These are phyloP conservation scores for Eremophila alpestris DNA, from an alignment of 2,797 vertebrate genomes.

Conservation along the genomic window DNA sequence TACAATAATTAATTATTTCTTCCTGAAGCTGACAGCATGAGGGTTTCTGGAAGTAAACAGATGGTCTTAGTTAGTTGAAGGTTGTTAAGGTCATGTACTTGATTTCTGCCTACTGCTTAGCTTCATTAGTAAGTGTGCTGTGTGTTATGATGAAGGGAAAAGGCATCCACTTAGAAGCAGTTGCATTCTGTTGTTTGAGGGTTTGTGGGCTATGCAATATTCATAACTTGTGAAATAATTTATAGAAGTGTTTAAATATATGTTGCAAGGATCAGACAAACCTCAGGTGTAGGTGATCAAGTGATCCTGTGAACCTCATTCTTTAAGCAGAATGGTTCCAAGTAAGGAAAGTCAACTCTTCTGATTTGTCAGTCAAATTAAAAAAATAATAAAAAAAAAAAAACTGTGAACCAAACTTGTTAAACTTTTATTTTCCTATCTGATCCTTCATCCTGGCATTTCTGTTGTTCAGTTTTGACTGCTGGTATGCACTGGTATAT, in stretches of 20 bases:
- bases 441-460: neutral
- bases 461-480: neutral
- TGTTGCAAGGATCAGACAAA: neutral
- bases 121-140: neutral
- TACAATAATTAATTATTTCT: neutral
- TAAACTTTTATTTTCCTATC: neutral
- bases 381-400: neutral
- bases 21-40: neutral
- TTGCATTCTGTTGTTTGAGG: neutral
- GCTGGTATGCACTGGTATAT: neutral
- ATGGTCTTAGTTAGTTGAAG: neutral
- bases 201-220: neutral
- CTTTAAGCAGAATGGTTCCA: neutral
- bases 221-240: neutral
- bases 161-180: neutral
- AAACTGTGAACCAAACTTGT: neutral
- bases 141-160: neutral
- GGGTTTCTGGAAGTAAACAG: neutral
- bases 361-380: neutral
- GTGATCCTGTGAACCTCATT: neutral
- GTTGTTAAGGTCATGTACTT: neutral
- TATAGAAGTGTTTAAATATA: neutral
- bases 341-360: neutral
- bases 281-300: neutral
- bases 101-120: neutral